Evolutionary conservation across 2,888 invertebrate genomes (phyloP), one percentile per base, ranked within the genome.

Genomic region (Epistrophe eligans): DNA sequence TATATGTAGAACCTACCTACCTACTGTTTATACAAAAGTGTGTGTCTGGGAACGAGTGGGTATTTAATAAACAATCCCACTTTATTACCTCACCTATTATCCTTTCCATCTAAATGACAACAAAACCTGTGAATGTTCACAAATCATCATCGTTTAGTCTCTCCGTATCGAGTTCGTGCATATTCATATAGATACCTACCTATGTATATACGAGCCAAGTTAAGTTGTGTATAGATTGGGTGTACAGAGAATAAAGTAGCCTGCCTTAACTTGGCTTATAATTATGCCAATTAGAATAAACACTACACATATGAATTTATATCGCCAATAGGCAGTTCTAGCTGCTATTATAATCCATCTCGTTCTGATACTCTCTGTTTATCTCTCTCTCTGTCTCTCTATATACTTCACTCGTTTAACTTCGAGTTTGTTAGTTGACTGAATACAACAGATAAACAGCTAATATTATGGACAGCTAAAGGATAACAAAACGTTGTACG

Each of bases 101-200:
- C 70, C 87, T 87, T 48, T 66, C 79, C 76, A 83, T 83, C 83
- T 83, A 83, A 87, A 87, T 83, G 82, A 83, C 87, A 87, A 87
- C 82, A 83, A 82, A 83, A 87, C 87, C 83, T 83, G 87, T 87
- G 87, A 87, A 87, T 87, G 87, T 87, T 87, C 87, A 87, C 87
- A 87, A 87, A 87, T 87, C 87, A 87, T 79, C 87, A 83, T 87
- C 87, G 87, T 76, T 83, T 79, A 82, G 60, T 48, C 19, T 43
- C 19, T 8, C 11, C 11, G 17, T 15, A 40, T 52, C 10, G 52
- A 52, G 48, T 35, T 40, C 11, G 17, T 28, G 55, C 40, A 43
- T 13, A 15, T n/a, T n/a, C n/a, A n/a, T n/a, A n/a, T n/a, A n/a
- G n/a, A n/a, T n/a, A n/a, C n/a, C n/a, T n/a, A n/a, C n/a, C n/a